phyloP scores from a whole-genome alignment of 2,113 vertebrate genomes.

The Tetrax tetrax region DNA sequence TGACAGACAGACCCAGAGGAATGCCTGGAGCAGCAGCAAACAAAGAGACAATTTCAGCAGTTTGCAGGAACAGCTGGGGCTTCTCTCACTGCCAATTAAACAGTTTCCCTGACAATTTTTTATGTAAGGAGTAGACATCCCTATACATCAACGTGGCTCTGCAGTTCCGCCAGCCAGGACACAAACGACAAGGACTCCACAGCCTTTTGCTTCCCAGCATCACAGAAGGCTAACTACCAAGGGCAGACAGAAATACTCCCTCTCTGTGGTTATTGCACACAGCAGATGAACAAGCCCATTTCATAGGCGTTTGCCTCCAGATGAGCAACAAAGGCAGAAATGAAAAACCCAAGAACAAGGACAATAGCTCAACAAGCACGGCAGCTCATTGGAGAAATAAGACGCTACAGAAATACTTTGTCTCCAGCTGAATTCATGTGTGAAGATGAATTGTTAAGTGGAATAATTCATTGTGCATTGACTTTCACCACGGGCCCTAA shows the following conservation, averaged over 20 bases:
- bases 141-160: neutral
- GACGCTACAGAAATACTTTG: neutral
- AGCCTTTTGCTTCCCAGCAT: neutral
- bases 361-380: fast-evolving
- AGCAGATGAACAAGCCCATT: neutral
- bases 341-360: neutral
- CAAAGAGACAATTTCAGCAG: neutral
- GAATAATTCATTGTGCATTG: neutral
- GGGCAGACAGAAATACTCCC: neutral
- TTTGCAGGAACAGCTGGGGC: neutral
- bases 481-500: neutral
- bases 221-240: neutral
- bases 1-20: neutral
- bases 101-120: neutral
- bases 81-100: neutral
- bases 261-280: neutral
- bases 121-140: neutral
- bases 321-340: neutral
- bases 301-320: neutral
- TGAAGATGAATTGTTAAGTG: neutral
- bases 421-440: neutral
- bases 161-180: neutral
- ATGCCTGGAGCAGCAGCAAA: neutral
- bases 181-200: neutral
- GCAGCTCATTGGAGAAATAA: neutral